These are phyloP conservation scores for Holothuria glaberrima DNA, from an alignment of 35 echinoderm and acorn worm genomes.

Conservation along the genomic window DNA sequence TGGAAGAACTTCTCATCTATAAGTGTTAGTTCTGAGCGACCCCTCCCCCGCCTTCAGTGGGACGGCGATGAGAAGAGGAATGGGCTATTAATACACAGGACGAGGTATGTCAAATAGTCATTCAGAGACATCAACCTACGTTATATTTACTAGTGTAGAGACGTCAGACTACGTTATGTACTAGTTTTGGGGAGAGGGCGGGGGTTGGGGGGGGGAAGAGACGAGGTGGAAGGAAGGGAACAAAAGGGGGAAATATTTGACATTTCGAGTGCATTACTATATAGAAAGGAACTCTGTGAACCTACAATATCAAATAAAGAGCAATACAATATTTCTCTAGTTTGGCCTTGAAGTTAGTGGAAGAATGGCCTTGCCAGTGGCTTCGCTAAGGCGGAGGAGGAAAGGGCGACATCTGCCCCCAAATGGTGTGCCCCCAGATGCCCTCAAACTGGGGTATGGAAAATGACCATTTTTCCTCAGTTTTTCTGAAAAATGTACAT, in stretches of 20 bases:
- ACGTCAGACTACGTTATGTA: background rate
- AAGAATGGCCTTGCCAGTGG: background rate
- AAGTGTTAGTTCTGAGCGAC: conserved; percentile 16
- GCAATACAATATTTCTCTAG: background rate
- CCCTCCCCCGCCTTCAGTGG: no score
- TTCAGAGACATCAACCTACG: background rate
- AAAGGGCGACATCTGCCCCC: no score
- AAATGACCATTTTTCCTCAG: no score
- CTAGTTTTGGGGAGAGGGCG: background rate
- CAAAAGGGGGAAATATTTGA: background rate
- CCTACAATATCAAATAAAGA: conserved; percentile 1
- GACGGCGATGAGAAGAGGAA: background rate
- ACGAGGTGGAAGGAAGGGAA: background rate
- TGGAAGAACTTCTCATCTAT: conserved; percentile 18
- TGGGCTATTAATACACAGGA: background rate
- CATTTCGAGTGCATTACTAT: background rate
- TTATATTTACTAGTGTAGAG: no score
- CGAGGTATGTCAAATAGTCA: background rate
- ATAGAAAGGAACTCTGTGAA: background rate
- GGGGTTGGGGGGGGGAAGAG: background rate
- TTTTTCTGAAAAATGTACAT: no score
- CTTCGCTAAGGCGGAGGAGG: no score
- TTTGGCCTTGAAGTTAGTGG: background rate
- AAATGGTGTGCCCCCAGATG: no score
- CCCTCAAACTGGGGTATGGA: no score